Conservation (phyloP, 2,888 invertebrate genomes). For the Acronicta psi region DNA sequence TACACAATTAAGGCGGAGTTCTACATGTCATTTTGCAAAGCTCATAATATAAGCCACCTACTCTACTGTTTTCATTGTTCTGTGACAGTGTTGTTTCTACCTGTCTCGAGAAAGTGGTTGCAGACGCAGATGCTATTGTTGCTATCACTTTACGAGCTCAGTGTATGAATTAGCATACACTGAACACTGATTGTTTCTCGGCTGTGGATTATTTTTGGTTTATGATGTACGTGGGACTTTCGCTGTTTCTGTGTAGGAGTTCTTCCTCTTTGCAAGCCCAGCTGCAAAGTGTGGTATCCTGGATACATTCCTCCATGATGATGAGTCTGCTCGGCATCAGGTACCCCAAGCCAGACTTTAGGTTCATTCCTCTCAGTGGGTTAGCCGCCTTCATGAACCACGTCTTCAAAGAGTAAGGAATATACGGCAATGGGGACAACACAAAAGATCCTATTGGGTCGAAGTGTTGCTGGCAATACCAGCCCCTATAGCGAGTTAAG, state of each 20-base stretch:
- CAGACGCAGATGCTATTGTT: conserved; percentile 42
- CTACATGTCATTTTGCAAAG: not conserved
- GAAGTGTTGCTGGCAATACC: too few species aligned
- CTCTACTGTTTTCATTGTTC: conserved; percentile 12
- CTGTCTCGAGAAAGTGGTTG: conserved; percentile 43
- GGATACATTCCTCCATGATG: too few species aligned
- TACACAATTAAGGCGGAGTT: conserved; percentile 21
- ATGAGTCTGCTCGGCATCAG: too few species aligned
- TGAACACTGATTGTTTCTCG: conserved; percentile 33
- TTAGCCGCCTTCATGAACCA: too few species aligned
- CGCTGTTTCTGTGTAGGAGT: conserved; percentile 6
- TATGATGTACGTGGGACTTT: conserved; percentile 36
- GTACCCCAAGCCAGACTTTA: too few species aligned
- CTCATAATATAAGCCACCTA: conserved; percentile 3
- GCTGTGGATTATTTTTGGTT: conserved; percentile 19
- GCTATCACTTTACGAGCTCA: conserved; percentile 35
- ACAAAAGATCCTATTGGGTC: too few species aligned
- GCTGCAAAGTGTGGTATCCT: too few species aligned
- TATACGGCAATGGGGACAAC: too few species aligned
- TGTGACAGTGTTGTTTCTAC: conserved; percentile 20
- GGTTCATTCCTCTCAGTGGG: too few species aligned
- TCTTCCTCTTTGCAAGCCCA: not conserved
- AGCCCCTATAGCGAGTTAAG: too few species aligned
- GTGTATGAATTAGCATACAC: conserved; percentile 42
- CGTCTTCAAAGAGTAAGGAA: too few species aligned